Evolutionary conservation across 2,113 vertebrate genomes (phyloP), one percentile per base, ranked within the genome.

Genomic region (Mormyrus lacerda): DNA sequence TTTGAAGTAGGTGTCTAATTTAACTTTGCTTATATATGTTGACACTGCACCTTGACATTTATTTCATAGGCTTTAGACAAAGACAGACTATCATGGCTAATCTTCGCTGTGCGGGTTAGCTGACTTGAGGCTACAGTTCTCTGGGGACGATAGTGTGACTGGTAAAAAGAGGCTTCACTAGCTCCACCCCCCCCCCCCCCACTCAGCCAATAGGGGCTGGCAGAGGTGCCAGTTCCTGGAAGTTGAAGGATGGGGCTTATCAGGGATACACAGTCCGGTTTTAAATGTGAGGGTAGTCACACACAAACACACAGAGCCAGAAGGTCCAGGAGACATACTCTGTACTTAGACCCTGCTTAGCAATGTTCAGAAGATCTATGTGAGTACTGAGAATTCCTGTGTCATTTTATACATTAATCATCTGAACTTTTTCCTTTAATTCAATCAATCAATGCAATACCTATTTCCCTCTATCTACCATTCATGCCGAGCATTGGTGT

Each of bases 241-340:
- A 93, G 65, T 17, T 24, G 31, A 15, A 31, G 88, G 87, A 73
- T 10, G 79, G 51, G 48, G 69, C 92, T 93, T 94, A 94, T 94
- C 93, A 93, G 92, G 51, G 65, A 89, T 82, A 44, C 87, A 89
- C 93, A 94, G 93, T 91, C 88, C 90, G 90, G 90, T 9, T 86
- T 90, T 89, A 89, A 90, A 91, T 87, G 61, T 87, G 69, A 85
- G 85, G 85, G 24, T 88, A 85, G 89, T 27, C 61, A 90, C 87
- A 79, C 61, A 86, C 86, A 48, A 8, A 45, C 45, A 84, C 87
- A 83, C 39, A 27, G 44, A 58, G 27, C 44, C 50, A 21, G 39
- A 42, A 51, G 31, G 50, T 31, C 51, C 9, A 39, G 76, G 79
- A 84, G 39, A n/a, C 51, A 53, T 44, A 89, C n/a, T n/a, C 58